Evolutionary conservation across 1,140 invertebrate genomes (phyloP), one percentile per base, ranked within the genome.

Genomic region (Drosophila aff.): DNA sequence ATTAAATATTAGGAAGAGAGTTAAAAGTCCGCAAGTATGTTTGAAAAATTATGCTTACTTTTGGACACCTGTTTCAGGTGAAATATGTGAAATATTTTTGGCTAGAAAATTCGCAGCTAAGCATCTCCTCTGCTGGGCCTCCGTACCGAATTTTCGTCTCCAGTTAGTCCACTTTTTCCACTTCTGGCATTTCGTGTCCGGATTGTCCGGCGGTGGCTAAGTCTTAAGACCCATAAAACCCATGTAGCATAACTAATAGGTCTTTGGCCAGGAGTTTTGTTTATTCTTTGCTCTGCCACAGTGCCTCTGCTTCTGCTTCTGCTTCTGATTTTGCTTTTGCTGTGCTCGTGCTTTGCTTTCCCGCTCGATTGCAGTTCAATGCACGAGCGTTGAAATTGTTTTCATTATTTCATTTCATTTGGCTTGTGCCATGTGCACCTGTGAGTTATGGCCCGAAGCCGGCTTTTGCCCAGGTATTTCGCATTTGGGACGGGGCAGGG

Each of bases 321-420:
- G n/a, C 10, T 55, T 38, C 15, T 26, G 36, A 8, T 57, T 57
- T 28, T 62, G 58, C 23, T 41, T 58, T 10, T 50, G 49, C 28
- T 36, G 31, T 55, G 28, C n/a, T 63, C 38, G n/a, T 50, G 4
- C 41, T 18, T 40, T 52, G 49, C 59, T 47, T 62, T 41, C 15
- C 13, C 31, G 41, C 53, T 59, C 74, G 58, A 79, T 83, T 83
- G 83, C 83, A 82, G 79, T 89, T 89, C 84, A 87, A 83, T 87
- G 84, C 76, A 86, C 76, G 80, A 75, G 67, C 72, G 66, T 69
- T 68, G 76, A 89, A 82, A 86, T 82, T 86, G 83, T 89, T 87
- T 87, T 86, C 83, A 86, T 86, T 86, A 86, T 87, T 87, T 86
- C 82, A 87, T 86, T 82, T 82, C 83, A 82, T 82, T 86, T 85